Base-by-base conservation (phyloP, 2,888 invertebrate species). In the Diploptera punctata region DNA sequence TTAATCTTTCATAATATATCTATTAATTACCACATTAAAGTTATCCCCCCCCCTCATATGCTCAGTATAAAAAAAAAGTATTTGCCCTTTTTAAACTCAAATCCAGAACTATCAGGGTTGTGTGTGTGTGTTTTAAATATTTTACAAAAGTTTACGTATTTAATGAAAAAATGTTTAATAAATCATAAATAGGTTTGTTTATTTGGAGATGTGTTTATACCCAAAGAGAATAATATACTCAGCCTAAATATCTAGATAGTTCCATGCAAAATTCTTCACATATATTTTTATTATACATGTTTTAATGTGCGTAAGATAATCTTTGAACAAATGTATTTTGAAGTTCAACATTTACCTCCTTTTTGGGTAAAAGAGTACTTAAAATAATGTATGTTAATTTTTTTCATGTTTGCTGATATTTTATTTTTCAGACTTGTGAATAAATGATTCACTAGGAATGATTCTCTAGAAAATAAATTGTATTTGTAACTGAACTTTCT, bases 251-350 rank as follows among this genome's bases (percentile, higher is more conserved):
- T 65, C 74, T 76, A 76, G 75, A 75, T 77, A 76, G 76, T 74
- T 76, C 77, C 76, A 76, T 76, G 77, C 77, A 76, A 77, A 77
- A 76, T 77, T 77, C 75, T 77, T 77, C 77, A 75, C 76, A 77
- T 77, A 77, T 77, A 77, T 77, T 77, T 77, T 77, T 77, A 77
- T 77, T 77, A 77, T 77, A 76, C 77, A 76, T 77, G 77, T 77
- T 77, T 77, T 77, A 76, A 76, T 76, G 76, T 76, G 77, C 77
- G 75, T 77, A 77, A 76, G 77, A 77, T 77, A 77, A 77, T 77
- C 77, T 76, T 76, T 73, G 75, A 75, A 77, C 75, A 76, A 76
- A 76, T 77, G 76, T 77, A 76, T 76, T 77, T 77, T 77, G 72
- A 76, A 76, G 77, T 77, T 77, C 76, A 76, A 76, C 77, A 75